Evolutionary conservation across 2,888 invertebrate species (phyloP).

Genomic region (Dione vanillae): DNA sequence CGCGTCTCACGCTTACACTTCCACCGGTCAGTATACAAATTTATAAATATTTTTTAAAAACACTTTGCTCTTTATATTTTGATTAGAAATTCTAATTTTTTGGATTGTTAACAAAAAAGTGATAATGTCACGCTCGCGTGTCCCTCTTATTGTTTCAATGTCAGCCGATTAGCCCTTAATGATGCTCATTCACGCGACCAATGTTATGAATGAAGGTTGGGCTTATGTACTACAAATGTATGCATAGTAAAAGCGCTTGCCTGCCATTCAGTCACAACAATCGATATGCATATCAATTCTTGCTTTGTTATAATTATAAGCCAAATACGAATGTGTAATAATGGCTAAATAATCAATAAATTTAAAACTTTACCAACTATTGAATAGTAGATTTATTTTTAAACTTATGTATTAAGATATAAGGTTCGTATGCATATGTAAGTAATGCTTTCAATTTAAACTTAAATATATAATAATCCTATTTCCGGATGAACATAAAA

Average conservation of each 20-base stretch:
- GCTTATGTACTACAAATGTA: slow-evolving; percentile 58
- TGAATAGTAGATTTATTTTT: no score
- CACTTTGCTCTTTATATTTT: background rate
- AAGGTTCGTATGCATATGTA: no score
- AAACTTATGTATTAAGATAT: no score
- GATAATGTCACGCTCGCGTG: slow-evolving; percentile 57
- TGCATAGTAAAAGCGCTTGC: slow-evolving; percentile 46
- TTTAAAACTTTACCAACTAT: no score
- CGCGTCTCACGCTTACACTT: slow-evolving; percentile 36
- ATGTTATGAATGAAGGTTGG: slow-evolving; percentile 63
- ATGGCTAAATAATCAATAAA: background rate
- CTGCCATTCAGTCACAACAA: slow-evolving; percentile 52
- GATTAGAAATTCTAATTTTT: slow-evolving; percentile 1
- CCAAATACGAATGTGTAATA: background rate
- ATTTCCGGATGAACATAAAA: slow-evolving; percentile 54
- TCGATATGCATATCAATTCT: slow-evolving; percentile 41
- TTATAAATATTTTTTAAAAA: slow-evolving; percentile 28
- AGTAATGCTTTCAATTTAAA: background rate
- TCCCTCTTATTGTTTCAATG: slow-evolving; percentile 61
- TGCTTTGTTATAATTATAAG: slow-evolving; percentile 49
- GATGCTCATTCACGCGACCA: slow-evolving; percentile 69
- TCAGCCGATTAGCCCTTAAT: slow-evolving; percentile 77
- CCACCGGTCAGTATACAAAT: slow-evolving; percentile 35
- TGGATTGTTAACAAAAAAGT: slow-evolving; percentile 45
- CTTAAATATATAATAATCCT: slow-evolving; percentile 39